These are phyloP conservation scores for Frieseomelitta varia DNA, from an alignment of 1,140 invertebrate species.

Conservation along the genomic window DNA sequence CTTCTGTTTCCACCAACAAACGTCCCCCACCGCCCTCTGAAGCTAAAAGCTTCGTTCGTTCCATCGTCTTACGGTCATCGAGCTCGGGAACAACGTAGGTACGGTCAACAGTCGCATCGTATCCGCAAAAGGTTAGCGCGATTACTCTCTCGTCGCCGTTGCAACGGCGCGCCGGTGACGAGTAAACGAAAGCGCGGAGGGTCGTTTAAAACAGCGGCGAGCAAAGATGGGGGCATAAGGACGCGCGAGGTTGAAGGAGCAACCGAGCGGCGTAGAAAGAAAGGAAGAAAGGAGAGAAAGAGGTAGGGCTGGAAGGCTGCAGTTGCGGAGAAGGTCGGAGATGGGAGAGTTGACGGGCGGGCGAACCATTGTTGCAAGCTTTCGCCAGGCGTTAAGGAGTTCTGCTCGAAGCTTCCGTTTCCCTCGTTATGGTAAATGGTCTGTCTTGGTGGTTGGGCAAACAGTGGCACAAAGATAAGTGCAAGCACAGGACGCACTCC, in stretches of 20 bases:
- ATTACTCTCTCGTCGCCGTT: slow-evolving; percentile 43
- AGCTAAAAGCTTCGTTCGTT: neutral
- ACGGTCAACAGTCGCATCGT: neutral
- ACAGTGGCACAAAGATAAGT: slow-evolving; percentile 77
- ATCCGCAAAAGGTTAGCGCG: slow-evolving; percentile 43
- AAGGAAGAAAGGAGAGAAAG: neutral
- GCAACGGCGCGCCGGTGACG: slow-evolving; percentile 48
- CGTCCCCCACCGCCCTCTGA: too few relatives aligned
- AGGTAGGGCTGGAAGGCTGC: neutral
- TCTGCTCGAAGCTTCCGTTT: slow-evolving; percentile 67
- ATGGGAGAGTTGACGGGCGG: slow-evolving; percentile 10
- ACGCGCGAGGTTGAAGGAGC: neutral
- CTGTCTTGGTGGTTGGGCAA: slow-evolving; percentile 75
- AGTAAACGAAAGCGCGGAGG: slow-evolving; percentile 47
- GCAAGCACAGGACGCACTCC: slow-evolving; percentile 66
- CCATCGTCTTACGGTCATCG: accelerated
- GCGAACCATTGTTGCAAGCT: slow-evolving; percentile 63
- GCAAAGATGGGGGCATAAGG: neutral
- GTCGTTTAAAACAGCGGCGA: slow-evolving; percentile 43
- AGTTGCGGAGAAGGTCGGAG: slow-evolving; percentile 1
- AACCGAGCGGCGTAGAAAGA: neutral
- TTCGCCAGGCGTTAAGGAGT: slow-evolving; percentile 51
- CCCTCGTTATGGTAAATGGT: slow-evolving; percentile 79
- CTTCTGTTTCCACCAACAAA: neutral
- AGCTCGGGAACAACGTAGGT: neutral